phyloP scores from a whole-genome alignment of 2,888 invertebrate species.

The Patella pellucida region DNA sequence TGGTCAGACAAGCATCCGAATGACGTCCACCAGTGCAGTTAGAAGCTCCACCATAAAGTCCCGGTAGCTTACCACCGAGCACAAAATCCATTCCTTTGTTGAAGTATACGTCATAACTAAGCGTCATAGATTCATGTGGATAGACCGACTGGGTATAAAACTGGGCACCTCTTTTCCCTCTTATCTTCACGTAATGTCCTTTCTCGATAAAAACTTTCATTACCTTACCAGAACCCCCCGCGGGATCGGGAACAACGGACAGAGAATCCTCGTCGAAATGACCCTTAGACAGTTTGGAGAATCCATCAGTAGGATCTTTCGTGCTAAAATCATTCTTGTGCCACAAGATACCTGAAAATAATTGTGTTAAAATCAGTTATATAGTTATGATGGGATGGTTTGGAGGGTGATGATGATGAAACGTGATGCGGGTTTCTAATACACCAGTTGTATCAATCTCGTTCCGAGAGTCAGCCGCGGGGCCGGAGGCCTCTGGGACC shows the following conservation, averaged over 20 bases:
- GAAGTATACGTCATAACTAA: slow-evolving; percentile 42
- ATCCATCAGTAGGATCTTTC: background rate
- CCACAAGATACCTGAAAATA: background rate
- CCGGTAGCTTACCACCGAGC: slow-evolving; percentile 34
- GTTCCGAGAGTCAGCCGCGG: too few relatives aligned
- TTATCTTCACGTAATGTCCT: slow-evolving; percentile 12
- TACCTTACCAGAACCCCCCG: slow-evolving; percentile 36
- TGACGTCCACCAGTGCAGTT: slow-evolving; percentile 34
- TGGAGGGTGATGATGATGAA: too few relatives aligned
- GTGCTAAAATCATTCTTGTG: background rate
- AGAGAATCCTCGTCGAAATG: slow-evolving; percentile 34
- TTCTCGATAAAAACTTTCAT: slow-evolving; percentile 42
- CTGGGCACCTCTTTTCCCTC: slow-evolving; percentile 40
- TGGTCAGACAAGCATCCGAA: slow-evolving; percentile 30
- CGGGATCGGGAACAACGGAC: slow-evolving; percentile 38
- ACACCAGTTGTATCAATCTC: too few relatives aligned
- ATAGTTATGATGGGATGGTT: too few relatives aligned
- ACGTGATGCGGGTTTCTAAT: too few relatives aligned
- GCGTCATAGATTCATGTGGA: slow-evolving; percentile 28
- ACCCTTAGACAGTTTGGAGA: background rate
- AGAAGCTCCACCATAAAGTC: slow-evolving; percentile 30
- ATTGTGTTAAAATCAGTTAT: too few relatives aligned
- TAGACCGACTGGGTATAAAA: slow-evolving; percentile 40
- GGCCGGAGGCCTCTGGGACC: too few relatives aligned
- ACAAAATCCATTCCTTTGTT: slow-evolving; percentile 37